Conservation (phyloP, 2,888 invertebrate species). For the Melolontha melolontha region DNA sequence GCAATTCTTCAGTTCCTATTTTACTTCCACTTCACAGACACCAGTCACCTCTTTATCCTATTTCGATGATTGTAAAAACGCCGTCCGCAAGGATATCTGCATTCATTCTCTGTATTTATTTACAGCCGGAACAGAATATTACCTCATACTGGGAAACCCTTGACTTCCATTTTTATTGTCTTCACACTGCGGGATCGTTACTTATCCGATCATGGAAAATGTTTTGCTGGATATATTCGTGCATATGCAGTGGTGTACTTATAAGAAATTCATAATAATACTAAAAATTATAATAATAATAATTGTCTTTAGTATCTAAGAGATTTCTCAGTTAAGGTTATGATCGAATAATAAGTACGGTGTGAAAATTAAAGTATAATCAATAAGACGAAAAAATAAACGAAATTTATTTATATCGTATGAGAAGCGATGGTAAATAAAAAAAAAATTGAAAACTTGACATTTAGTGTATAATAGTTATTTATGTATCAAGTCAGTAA, state of each 20-base stretch:
- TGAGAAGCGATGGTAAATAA: too few species aligned
- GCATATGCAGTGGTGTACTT: slow-evolving; percentile 2
- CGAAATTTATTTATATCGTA: too few species aligned
- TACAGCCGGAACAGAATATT: slow-evolving; percentile 54
- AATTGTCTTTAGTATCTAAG: too few species aligned
- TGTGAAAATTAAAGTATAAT: too few species aligned
- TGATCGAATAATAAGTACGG: too few species aligned
- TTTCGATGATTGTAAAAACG: slow-evolving; percentile 48
- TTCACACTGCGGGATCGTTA: slow-evolving; percentile 52
- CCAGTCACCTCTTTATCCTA: slow-evolving; percentile 11
- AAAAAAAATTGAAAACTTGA: too few species aligned
- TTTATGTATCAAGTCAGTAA: too few species aligned
- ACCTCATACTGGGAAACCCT: slow-evolving; percentile 50
- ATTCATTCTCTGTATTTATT: slow-evolving; percentile 57
- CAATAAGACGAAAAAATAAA: too few species aligned
- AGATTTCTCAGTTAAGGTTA: too few species aligned
- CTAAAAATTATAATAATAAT: too few species aligned
- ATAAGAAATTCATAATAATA: too few species aligned
- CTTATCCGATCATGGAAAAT: slow-evolving; percentile 25
- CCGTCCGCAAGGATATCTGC: slow-evolving; percentile 57
- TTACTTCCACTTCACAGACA: slow-evolving; percentile 5
- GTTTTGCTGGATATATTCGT: slow-evolving; percentile 13
- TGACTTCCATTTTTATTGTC: slow-evolving; percentile 56
- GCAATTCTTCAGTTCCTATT: slow-evolving; percentile 18
- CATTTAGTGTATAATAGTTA: too few species aligned